Evolutionary conservation across 1,140 invertebrate genomes (phyloP).

Genomic region (Caenorhabditis latens): DNA sequence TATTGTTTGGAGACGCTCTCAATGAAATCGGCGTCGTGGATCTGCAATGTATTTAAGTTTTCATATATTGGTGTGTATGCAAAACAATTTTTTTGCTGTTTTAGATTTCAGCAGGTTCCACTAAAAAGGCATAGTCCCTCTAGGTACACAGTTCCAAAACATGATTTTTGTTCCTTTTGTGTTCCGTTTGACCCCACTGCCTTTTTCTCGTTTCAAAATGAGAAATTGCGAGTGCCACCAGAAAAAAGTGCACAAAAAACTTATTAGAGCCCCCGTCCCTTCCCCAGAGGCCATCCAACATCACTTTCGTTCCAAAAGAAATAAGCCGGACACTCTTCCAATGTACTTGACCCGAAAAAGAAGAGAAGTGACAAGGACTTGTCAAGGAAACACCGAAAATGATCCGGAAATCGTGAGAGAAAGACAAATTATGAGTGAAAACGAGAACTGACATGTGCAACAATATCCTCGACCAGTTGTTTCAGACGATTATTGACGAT

Average conservation of each 20-base stretch:
- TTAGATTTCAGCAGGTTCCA: too few species aligned
- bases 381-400: neutral
- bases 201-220: neutral
- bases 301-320: constrained; percentile 27
- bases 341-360: constrained; percentile 6
- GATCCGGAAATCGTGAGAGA: constrained; percentile 28
- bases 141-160: too few species aligned
- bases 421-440: neutral
- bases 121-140: too few species aligned
- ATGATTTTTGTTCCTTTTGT: neutral
- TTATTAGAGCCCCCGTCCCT: constrained; percentile 19
- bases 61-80: neutral
- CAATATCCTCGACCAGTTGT: constrained; percentile 73
- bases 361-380: constrained; percentile 27
- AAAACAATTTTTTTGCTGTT: too few species aligned
- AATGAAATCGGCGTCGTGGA: constrained; percentile 73
- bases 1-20: constrained; percentile 67
- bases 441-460: constrained; percentile 68
- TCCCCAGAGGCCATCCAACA: constrained; percentile 29
- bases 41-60: constrained; percentile 62
- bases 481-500: constrained; percentile 70
- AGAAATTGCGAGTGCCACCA: neutral
- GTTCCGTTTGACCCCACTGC: neutral
- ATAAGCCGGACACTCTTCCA: neutral
- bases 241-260: neutral